phyloP scores from a whole-genome alignment of 2,113 vertebrate species.

The Nannospalax galili region DNA sequence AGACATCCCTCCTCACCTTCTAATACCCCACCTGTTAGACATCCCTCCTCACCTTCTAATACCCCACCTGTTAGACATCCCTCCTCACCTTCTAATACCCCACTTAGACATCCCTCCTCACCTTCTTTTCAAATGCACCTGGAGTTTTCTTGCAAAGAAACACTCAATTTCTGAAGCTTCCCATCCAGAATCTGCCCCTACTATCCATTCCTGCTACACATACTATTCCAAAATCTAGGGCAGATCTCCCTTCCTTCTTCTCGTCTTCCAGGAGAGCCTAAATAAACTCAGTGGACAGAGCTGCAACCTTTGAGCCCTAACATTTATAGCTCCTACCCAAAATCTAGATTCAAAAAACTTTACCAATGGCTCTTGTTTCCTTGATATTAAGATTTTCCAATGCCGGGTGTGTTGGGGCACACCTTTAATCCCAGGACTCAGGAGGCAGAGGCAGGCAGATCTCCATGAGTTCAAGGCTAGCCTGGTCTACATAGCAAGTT shows the following conservation, averaged over 20 bases:
- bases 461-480: too few species aligned
- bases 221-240: neutral
- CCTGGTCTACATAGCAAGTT: too few species aligned
- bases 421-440: too few species aligned
- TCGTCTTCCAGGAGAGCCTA: neutral
- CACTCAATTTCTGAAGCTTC: too few species aligned
- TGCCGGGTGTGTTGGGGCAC: too few species aligned
- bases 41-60: too few species aligned
- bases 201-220: neutral
- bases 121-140: neutral
- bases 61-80: too few species aligned
- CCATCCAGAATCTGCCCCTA: neutral
- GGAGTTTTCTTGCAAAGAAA: too few species aligned
- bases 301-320: neutral
- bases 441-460: too few species aligned
- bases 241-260: neutral
- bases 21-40: too few species aligned
- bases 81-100: too few species aligned
- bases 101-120: neutral
- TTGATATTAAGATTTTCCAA: neutral
- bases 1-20: too few species aligned
- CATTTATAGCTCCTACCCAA: neutral
- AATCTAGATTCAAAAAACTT: neutral
- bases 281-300: neutral
- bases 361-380: neutral